These are phyloP conservation scores for Eupithecia exiguata DNA, from an alignment of 2,888 invertebrate species.

Conservation along the genomic window DNA sequence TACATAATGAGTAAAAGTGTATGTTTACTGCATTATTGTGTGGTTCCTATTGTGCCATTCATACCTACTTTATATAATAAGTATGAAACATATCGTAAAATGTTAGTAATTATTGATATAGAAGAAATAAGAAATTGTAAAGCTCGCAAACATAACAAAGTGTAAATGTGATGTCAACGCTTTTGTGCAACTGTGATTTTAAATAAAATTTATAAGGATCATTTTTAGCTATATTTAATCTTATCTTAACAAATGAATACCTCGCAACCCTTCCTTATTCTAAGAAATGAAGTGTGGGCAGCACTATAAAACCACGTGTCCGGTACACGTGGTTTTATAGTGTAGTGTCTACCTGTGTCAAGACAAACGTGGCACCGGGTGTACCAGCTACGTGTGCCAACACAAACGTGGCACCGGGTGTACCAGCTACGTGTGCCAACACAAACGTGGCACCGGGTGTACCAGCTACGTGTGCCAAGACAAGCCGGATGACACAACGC, in stretches of 20 bases:
- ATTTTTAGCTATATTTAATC: background rate
- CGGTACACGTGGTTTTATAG: too few species aligned
- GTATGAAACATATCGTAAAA: slow-evolving; percentile 22
- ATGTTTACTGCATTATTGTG: background rate
- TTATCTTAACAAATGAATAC: background rate
- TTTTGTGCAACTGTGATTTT: slow-evolving; percentile 43
- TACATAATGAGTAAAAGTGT: background rate
- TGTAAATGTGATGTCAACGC: slow-evolving; percentile 23
- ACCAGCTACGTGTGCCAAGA: too few species aligned
- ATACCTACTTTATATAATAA: background rate
- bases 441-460: too few species aligned
- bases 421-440: too few species aligned
- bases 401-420: too few species aligned
- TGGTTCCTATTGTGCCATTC: slow-evolving; percentile 32
- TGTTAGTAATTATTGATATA: background rate
- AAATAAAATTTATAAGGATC: slow-evolving; percentile 29
- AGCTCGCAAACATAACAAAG: background rate
- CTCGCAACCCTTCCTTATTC: background rate
- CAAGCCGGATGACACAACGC: background rate
- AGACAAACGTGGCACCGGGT: too few species aligned
- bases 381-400: too few species aligned
- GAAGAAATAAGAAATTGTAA: background rate
- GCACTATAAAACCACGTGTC: too few species aligned
- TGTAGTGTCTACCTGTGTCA: too few species aligned
- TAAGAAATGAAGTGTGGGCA: background rate